These are phyloP conservation scores for Palaemon carinicauda DNA, from an alignment of 1,140 invertebrate genomes.

Conservation along the genomic window DNA sequence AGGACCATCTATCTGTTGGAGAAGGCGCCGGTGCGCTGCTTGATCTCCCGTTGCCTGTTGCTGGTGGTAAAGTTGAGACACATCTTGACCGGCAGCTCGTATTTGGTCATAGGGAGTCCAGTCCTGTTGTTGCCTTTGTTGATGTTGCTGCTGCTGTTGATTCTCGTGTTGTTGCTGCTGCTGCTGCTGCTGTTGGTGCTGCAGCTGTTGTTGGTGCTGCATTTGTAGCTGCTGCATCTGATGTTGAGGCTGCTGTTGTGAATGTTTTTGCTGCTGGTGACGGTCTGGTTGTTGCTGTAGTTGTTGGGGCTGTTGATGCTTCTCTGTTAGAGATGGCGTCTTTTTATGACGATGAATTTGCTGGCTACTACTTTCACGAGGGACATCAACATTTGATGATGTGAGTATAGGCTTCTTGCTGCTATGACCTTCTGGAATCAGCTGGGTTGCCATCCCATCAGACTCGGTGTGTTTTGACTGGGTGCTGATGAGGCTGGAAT, in stretches of 20 bases:
- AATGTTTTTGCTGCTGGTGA: neutral
- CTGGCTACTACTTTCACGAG: no score
- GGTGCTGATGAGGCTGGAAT: neutral
- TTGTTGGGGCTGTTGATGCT: no score
- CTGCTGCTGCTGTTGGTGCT: neutral
- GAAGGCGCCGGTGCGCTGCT: no score
- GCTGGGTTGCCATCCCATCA: no score
- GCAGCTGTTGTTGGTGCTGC: neutral
- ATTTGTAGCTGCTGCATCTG: constrained; percentile 16
- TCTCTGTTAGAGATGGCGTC: no score
- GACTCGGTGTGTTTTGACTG: no score
- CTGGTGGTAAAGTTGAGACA: neutral
- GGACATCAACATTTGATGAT: no score
- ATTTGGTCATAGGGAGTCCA: neutral
- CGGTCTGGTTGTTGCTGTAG: neutral
- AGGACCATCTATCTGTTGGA: no score
- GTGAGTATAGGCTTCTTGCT: no score
- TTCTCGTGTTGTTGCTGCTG: neutral
- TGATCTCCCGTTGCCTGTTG: no score
- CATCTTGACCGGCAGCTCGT: neutral
- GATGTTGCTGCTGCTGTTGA: neutral
- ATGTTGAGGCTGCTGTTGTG: neutral
- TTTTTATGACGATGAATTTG: no score
- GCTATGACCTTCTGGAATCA: no score
- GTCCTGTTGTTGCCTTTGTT: neutral